Percentiles rank a stretch among this genome's conserved stretches.
These are phyloP conservation scores for Euplexia lucipara DNA, from an alignment of 2,888 invertebrate genomes.

Conservation along the genomic window DNA sequence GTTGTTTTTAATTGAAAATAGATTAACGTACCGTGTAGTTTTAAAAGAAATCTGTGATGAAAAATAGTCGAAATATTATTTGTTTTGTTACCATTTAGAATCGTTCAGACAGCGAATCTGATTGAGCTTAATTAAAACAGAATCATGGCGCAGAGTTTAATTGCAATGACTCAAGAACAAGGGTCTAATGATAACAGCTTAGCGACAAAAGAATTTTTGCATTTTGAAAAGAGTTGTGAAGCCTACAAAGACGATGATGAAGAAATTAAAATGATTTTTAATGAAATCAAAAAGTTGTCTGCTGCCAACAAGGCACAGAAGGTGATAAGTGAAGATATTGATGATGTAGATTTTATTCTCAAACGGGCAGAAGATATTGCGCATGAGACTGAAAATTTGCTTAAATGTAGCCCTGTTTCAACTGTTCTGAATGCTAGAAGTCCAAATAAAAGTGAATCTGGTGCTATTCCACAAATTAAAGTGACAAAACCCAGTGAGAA, in stretches of 20 bases:
- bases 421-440: slow-evolving; percentile 59
- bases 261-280: slow-evolving; percentile 93
- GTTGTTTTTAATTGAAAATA: slow-evolving; percentile 58
- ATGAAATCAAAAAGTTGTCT: slow-evolving; percentile 92
- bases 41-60: not conserved
- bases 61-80: slow-evolving; percentile 20
- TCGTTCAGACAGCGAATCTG: not conserved
- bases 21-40: slow-evolving; percentile 15
- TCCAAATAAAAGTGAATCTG: slow-evolving; percentile 59
- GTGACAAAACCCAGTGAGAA: slow-evolving; percentile 80
- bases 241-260: slow-evolving; percentile 87
- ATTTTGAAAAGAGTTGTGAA: slow-evolving; percentile 85
- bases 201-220: slow-evolving; percentile 85
- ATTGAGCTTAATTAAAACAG: not conserved
- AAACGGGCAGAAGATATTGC: slow-evolving; percentile 86
- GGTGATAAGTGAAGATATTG: slow-evolving; percentile 78
- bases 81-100: slow-evolving; percentile 15
- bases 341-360: slow-evolving; percentile 86
- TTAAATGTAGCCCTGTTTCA: slow-evolving; percentile 79
- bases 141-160: slow-evolving; percentile 75
- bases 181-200: slow-evolving; percentile 83
- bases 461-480: slow-evolving; percentile 82
- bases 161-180: slow-evolving; percentile 68
- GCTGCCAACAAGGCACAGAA: slow-evolving; percentile 73
- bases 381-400: slow-evolving; percentile 80